A percentile compares a stretch with the other conserved stretches of the same genome.
These are phyloP conservation scores for Dilophus febrilis DNA, from an alignment of 2,888 invertebrate species.

Conservation along the genomic window DNA sequence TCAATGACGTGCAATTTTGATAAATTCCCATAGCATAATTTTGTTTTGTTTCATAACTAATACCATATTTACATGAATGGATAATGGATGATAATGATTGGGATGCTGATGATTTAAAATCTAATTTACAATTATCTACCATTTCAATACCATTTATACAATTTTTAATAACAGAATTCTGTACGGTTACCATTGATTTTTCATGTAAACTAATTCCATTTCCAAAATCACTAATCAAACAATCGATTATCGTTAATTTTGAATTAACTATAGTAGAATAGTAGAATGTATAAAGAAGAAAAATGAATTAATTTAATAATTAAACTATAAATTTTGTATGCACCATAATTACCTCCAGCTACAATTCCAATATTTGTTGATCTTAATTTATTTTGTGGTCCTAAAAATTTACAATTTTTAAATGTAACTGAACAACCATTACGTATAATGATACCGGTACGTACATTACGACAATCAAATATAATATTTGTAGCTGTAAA, in stretches of 20 bases:
- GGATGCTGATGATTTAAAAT: conserved; percentile 19
- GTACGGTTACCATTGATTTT: conserved; percentile 23
- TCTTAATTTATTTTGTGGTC: conserved; percentile 33
- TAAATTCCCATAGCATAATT: conserved; percentile 12
- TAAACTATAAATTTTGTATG: not conserved
- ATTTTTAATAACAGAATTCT: conserved; percentile 21
- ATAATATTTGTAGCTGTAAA: conserved; percentile 36
- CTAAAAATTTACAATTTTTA: conserved; percentile 34
- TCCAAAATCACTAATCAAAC: conserved; percentile 33
- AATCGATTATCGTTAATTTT: conserved; percentile 30
- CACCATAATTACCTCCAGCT: conserved; percentile 26
- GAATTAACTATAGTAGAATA: conserved; percentile 5
- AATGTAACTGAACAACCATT: conserved; percentile 32
- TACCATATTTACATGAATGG: conserved; percentile 32
- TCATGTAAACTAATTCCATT: conserved; percentile 34
- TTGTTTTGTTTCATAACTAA: conserved; percentile 33
- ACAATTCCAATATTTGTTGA: conserved; percentile 37
- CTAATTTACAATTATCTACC: conserved; percentile 28
- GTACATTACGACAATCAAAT: conserved; percentile 34
- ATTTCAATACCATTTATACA: conserved; percentile 27
- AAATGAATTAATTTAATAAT: not conserved
- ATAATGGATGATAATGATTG: too few relatives aligned
- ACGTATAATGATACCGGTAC: conserved; percentile 34
- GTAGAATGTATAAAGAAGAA: not conserved
- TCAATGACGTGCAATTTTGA: too few relatives aligned